phyloP scores from a whole-genome alignment of 1,140 invertebrate species.

The Neotoxoptera formosana region DNA sequence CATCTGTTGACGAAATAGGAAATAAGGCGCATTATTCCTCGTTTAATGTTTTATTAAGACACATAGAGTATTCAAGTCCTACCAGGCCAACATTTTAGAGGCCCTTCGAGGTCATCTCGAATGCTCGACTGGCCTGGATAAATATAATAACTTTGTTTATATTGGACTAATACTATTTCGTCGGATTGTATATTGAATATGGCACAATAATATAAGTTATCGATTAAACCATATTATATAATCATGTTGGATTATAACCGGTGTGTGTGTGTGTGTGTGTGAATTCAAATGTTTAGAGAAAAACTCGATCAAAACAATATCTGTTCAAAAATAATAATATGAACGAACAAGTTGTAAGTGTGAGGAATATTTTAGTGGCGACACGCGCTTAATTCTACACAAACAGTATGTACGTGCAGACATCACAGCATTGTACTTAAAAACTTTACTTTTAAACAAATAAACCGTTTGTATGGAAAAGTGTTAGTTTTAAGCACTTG shows the following conservation, averaged over 20 bases:
- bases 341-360: neutral
- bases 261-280: neutral
- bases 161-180: neutral
- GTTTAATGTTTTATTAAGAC: too few species aligned
- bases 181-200: too few species aligned
- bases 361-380: neutral
- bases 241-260: neutral
- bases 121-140: too few species aligned
- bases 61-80: too few species aligned
- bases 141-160: neutral
- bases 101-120: too few species aligned
- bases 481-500: constrained; percentile 2
- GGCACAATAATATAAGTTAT: neutral
- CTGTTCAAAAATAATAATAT: neutral
- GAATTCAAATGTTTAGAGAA: neutral
- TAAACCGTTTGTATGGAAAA: neutral
- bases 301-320: neutral
- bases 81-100: too few species aligned
- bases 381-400: neutral
- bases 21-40: too few species aligned
- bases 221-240: neutral
- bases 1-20: too few species aligned
- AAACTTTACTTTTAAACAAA: neutral
- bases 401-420: neutral
- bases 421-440: neutral